A percentile compares a stretch with the other conserved stretches of the same genome.
These are phyloP conservation scores for Trachelus iudaicus DNA, from an alignment of 2,888 invertebrate genomes.

Conservation along the genomic window DNA sequence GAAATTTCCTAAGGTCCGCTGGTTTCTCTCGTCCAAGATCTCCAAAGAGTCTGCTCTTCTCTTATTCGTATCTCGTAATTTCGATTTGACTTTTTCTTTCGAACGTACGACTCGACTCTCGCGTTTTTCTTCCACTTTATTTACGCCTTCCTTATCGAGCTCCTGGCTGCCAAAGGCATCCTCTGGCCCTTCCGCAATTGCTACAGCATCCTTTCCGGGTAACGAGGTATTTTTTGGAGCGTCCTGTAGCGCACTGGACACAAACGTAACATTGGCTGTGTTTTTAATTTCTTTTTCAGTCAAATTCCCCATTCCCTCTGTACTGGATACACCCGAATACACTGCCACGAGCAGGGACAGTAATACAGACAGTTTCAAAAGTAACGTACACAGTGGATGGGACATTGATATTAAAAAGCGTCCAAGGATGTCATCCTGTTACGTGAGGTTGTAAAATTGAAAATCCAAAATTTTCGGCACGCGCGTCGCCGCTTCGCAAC, in stretches of 20 bases:
- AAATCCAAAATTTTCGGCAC: background rate
- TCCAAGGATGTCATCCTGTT: background rate
- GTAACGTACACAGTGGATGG: background rate
- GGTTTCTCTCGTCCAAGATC: background rate
- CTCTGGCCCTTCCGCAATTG: background rate
- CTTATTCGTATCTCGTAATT: background rate
- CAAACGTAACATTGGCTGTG: background rate
- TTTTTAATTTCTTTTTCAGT: background rate
- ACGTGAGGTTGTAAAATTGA: background rate
- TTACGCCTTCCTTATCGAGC: background rate
- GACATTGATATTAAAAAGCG: background rate
- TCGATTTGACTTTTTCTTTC: background rate
- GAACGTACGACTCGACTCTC: constrained; percentile 3
- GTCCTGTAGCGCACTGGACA: background rate
- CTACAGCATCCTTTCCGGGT: background rate
- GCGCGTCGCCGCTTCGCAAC: too few species aligned
- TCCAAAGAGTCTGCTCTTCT: background rate
- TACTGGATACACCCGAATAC: background rate
- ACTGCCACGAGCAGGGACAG: background rate
- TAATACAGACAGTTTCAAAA: background rate
- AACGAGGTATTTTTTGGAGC: background rate
- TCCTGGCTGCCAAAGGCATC: background rate
- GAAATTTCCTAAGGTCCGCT: background rate
- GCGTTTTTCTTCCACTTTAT: constrained; percentile 12
- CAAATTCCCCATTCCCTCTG: background rate